Evolutionary conservation across 1,140 invertebrate genomes (phyloP).

Genomic region (Saccostrea echinata): DNA sequence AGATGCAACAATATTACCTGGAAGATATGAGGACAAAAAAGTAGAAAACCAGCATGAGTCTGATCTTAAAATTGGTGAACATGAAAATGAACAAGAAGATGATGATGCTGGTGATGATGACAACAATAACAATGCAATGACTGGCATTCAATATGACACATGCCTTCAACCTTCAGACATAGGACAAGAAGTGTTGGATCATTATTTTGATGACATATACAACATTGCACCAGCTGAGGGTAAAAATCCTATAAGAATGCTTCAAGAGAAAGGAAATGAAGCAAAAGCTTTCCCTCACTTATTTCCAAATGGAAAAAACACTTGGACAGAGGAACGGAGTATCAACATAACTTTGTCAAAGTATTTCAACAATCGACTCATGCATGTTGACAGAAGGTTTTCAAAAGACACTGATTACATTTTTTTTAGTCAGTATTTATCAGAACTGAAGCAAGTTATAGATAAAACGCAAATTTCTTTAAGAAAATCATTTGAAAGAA

Average conservation of each 20-base stretch:
- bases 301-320: conserved; percentile 45
- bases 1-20: background rate
- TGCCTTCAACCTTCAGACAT: too few species aligned
- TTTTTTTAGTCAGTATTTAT: too few species aligned
- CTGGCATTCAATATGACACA: conserved; percentile 46
- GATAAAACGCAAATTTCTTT: too few species aligned
- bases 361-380: conserved; percentile 47
- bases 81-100: conserved; percentile 57
- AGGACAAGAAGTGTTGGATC: too few species aligned
- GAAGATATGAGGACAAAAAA: conserved; percentile 3
- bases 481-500: background rate
- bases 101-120: conserved; percentile 47
- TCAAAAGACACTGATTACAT: conserved; percentile 30
- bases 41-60: background rate
- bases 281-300: too few species aligned
- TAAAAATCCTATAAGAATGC: too few species aligned
- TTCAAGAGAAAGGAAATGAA: too few species aligned
- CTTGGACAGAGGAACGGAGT: conserved; percentile 32
- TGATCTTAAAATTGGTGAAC: conserved; percentile 41
- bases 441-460: too few species aligned
- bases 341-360: conserved; percentile 17
- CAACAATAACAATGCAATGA: conserved; percentile 46
- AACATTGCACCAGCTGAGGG: too few species aligned
- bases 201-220: too few species aligned
- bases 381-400: conserved; percentile 33